A percentile compares a stretch with the other conserved stretches of the same genome.
These are phyloP conservation scores for Beris chalybata DNA, from an alignment of 2,888 invertebrate species.

Conservation along the genomic window DNA sequence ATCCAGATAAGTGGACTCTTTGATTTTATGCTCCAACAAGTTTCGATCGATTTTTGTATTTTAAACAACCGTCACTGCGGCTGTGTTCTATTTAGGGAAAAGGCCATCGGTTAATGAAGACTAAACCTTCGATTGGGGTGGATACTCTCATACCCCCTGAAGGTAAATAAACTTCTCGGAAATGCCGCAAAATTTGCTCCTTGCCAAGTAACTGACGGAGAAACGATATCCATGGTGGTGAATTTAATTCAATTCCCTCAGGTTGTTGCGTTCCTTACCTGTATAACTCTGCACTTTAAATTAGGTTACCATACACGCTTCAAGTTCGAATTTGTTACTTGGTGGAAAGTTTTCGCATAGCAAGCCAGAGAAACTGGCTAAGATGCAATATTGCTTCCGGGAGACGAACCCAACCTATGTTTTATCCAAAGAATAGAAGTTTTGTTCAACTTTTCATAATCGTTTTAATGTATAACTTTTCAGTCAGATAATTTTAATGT, in stretches of 20 bases:
- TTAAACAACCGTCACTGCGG: neutral
- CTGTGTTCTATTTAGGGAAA: constrained; percentile 7
- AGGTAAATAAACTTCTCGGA: neutral
- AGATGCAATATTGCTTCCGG: no score
- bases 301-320: constrained; percentile 18
- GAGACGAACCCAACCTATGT: no score
- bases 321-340: neutral
- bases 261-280: neutral
- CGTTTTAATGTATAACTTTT: no score
- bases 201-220: neutral
- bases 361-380: no score
- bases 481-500: no score
- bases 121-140: neutral
- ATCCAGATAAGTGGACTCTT: neutral
- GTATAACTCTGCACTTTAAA: constrained; percentile 7
- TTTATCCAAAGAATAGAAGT: no score
- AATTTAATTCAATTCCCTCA: constrained; percentile 1
- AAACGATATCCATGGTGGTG: no score
- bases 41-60: constrained; percentile 15
- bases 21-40: constrained; percentile 19
- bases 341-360: no score
- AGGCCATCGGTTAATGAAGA: neutral
- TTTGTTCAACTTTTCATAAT: no score
- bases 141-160: neutral
- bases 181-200: constrained; percentile 13